These are phyloP conservation scores for Brachyptera risi DNA, from an alignment of 2,888 invertebrate genomes.

Conservation along the genomic window DNA sequence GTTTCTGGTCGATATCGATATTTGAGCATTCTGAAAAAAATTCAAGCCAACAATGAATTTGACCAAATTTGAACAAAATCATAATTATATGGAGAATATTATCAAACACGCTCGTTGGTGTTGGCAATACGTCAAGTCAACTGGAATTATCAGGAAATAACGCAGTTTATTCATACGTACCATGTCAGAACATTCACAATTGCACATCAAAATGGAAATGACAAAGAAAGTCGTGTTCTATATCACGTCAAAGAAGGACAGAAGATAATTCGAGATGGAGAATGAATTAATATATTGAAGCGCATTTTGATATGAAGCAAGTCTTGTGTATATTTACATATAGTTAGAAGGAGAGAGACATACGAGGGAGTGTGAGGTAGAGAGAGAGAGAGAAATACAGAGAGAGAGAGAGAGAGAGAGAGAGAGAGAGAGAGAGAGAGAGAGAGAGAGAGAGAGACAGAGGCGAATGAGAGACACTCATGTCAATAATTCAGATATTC, in stretches of 20 bases:
- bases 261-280: slow-evolving; percentile 3
- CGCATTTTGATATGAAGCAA: slow-evolving; percentile 7
- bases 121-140: no score
- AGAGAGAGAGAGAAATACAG: slow-evolving; percentile 4
- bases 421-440: not conserved
- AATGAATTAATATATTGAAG: slow-evolving; percentile 17
- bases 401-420: not conserved
- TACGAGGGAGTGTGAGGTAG: no score
- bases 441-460: slow-evolving; percentile 2
- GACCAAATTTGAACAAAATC: no score
- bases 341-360: no score
- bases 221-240: not conserved
- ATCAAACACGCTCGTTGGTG: no score
- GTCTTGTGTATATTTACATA: slow-evolving; percentile 5
- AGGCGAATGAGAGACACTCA: not conserved
- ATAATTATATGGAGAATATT: no score
- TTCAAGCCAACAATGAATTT: no score
- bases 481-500: slow-evolving; percentile 9
- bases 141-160: no score
- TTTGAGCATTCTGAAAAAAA: no score
- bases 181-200: no score
- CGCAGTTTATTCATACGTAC: no score
- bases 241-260: not conserved
- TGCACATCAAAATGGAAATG: not conserved
- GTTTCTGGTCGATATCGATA: no score